phyloP scores from a whole-genome alignment of 2,888 invertebrate genomes.

The Andrena flavipes region DNA sequence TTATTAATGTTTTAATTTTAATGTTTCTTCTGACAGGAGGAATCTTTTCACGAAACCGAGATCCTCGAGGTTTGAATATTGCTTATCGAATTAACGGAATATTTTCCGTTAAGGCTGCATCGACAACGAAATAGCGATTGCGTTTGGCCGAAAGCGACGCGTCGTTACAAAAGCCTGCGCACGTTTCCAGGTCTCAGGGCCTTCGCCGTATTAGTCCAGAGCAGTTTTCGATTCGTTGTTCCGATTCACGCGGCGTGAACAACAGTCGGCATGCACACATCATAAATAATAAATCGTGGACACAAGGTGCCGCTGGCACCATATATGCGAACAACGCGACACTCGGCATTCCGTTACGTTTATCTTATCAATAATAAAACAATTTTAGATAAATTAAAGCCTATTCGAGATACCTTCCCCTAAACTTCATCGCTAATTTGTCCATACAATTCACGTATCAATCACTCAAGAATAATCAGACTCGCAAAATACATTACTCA shows the following conservation, averaged over 20 bases:
- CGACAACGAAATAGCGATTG: conserved; percentile 1
- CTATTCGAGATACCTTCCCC: background rate
- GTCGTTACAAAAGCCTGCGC: background rate
- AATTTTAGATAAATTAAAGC: background rate
- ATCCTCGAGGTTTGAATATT: background rate
- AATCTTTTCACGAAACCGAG: background rate
- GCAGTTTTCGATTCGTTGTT: conserved; percentile 6
- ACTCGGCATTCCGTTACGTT: background rate
- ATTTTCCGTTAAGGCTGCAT: background rate
- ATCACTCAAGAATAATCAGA: too few species aligned
- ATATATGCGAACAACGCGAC: background rate
- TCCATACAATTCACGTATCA: too few species aligned
- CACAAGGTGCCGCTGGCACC: background rate
- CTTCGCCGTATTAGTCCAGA: conserved; percentile 30
- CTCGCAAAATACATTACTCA: too few species aligned
- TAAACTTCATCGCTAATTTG: too few species aligned
- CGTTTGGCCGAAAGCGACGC: background rate
- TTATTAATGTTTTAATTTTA: background rate
- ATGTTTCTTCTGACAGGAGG: background rate
- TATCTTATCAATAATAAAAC: background rate
- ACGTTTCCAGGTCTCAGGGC: conserved; percentile 32
- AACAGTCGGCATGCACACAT: conserved; percentile 6
- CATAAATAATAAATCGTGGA: conserved; percentile 18
- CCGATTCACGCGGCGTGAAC: conserved; percentile 30
- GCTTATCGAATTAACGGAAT: background rate